Evolutionary conservation across 2,113 vertebrate species (phyloP).

Genomic region (Petromus typicus): DNA sequence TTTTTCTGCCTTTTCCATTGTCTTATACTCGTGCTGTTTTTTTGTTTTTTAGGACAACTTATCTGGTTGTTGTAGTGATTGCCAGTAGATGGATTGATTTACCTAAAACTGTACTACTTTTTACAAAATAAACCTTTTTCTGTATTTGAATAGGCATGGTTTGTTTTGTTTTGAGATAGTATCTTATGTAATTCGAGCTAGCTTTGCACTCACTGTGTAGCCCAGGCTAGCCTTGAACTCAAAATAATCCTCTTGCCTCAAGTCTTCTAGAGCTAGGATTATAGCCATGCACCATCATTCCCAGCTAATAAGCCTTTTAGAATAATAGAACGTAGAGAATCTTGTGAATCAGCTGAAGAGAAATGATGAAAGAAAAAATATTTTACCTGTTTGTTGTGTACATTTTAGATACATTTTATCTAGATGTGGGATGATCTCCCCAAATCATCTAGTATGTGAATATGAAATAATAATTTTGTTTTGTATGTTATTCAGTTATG

Average conservation of each 20-base stretch:
- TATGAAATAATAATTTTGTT: conserved; percentile 33
- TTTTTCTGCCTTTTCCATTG: background rate
- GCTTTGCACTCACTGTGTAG: background rate
- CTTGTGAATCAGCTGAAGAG: background rate
- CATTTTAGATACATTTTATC: background rate
- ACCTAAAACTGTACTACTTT: background rate
- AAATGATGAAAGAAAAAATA: background rate
- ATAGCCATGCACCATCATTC: background rate
- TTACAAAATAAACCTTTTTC: background rate
- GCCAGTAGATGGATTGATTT: background rate
- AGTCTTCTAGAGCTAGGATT: background rate
- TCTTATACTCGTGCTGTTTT: background rate
- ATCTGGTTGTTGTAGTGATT: background rate
- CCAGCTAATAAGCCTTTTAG: background rate
- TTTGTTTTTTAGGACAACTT: background rate
- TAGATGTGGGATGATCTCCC: background rate
- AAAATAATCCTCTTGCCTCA: background rate
- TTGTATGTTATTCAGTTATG: conserved; percentile 5
- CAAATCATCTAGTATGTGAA: background rate
- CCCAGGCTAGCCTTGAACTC: background rate
- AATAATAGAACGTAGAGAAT: background rate
- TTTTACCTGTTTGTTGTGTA: background rate
- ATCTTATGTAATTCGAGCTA: background rate
- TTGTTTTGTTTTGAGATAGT: background rate
- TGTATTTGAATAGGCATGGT: background rate